These are phyloP conservation scores for Portunus trituberculatus DNA, from an alignment of 1,140 invertebrate species.

Conservation along the genomic window DNA sequence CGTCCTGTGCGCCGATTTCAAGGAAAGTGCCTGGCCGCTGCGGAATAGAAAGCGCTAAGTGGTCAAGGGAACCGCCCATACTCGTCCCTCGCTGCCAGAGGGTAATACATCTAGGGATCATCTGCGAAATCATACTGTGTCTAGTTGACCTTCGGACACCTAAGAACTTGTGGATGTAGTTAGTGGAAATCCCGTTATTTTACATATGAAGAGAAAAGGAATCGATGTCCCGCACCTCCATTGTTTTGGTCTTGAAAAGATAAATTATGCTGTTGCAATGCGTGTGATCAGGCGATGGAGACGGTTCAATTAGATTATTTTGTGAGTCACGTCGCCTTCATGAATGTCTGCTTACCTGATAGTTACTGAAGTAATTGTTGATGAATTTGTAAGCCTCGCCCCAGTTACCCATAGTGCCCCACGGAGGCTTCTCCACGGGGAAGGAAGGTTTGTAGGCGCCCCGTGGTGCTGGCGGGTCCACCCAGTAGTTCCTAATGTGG, in stretches of 20 bases:
- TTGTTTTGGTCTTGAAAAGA: no score
- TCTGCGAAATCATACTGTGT: not conserved
- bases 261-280: no score
- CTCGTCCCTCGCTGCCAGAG: not conserved
- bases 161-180: no score
- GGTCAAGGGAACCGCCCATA: not conserved
- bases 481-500: conserved; percentile 58
- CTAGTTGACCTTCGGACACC: no score
- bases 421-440: conserved; percentile 63
- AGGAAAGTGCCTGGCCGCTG: conserved; percentile 80
- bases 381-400: conserved; percentile 63
- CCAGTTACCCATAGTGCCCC: conserved; percentile 58
- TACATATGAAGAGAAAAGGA: no score
- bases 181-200: no score
- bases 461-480: conserved; percentile 57
- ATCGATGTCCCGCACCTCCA: no score
- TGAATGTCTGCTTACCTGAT: conserved; percentile 49
- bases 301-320: no score
- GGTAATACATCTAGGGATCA: not conserved
- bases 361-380: conserved; percentile 67
- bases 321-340: not conserved
- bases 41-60: not conserved
- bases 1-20: conserved; percentile 82
- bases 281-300: no score
- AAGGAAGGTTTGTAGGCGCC: conserved; percentile 62